Evolutionary conservation across 2,113 vertebrate genomes (phyloP), one percentile per base, ranked within the genome.

Genomic region (Danionella cerebrum): DNA sequence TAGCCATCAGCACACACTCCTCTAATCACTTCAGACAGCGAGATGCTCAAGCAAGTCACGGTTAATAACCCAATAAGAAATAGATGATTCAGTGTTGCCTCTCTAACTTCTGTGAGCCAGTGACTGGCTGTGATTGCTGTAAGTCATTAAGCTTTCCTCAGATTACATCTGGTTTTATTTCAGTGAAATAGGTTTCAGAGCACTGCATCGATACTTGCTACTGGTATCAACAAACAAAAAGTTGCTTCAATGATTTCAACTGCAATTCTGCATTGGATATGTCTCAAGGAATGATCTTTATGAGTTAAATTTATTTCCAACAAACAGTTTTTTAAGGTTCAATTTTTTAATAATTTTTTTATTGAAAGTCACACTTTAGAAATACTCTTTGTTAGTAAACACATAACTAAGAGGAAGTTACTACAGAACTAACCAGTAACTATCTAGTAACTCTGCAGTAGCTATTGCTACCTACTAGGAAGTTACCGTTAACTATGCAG

Each of bases 21-120:
- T 21, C 31, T 72, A 75, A 74, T 77, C 53, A 69, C 69, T 71
- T 69, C 25, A 68, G 72, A 65, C 71, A 71, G 45, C 60, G 51
- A 38, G 59, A 75, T 71, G 64, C 60, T 36, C 35, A 54, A 67
- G 63, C 68, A 52, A 77, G 70, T 74, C 66, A 62, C 25, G 50
- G 52, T 36, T 68, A 69, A 74, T 77, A 69, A 69, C 58, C 22
- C 39, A 42, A 53, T 48, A 48, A 36, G 58, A 74, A 77, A 77
- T 55, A 65, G 25, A 73, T 67, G 58, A 65, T 59, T 62, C 22
- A 52, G 67, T 64, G 60, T 29, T 16, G 47, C 31, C 18, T 22
- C 42, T 59, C 38, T n/a, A 31, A 16, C 54, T 36, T 18, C 22
- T 21, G 22, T 36, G 25, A 47, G 8, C 24, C 33, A n/a, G 16